A percentile compares a stretch with the other conserved stretches of the same genome.
Conservation (phyloP, 2,888 invertebrate genomes). For the Drosophila hamatofila region DNA sequence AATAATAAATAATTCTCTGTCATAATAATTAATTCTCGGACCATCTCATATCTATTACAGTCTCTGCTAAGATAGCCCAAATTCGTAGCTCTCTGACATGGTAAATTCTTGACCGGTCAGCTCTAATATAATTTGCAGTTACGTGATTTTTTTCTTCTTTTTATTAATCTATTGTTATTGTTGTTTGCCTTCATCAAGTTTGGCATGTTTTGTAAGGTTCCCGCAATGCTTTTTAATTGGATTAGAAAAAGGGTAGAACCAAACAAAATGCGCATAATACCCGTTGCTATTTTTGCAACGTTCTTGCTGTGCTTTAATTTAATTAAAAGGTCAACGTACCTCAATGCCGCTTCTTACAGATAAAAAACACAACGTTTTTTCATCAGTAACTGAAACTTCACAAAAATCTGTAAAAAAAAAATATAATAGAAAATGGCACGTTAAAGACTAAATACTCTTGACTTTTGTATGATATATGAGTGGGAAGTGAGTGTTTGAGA, state of each 20-base stretch:
- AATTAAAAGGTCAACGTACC: conserved; percentile 71
- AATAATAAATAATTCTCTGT: not conserved
- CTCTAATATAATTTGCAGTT: conserved; percentile 59
- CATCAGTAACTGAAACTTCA: conserved; percentile 5
- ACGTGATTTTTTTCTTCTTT: conserved; percentile 15
- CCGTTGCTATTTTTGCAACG: conserved; percentile 59
- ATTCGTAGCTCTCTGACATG: conserved; percentile 15
- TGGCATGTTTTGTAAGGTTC: conserved; percentile 56
- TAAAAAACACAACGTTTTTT: not conserved
- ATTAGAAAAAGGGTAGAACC: conserved; percentile 61
- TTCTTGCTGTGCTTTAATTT: conserved; percentile 59
- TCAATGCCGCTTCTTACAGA: conserved; percentile 27
- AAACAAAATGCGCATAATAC: conserved; percentile 60
- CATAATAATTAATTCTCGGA: not conserved
- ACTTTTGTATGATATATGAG: not conserved
- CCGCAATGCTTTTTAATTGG: conserved; percentile 68
- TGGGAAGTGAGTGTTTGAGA: not conserved
- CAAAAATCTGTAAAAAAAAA: conserved; percentile 11
- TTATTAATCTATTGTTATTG: conserved; percentile 1
- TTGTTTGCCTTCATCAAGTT: conserved; percentile 29
- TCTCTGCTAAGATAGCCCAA: conserved; percentile 4
- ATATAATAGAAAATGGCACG: not conserved
- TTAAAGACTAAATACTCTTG: conserved; percentile 1
- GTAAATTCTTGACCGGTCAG: conserved; percentile 23
- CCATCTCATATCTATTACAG: conserved; percentile 21